Evolutionary conservation across 2,113 vertebrate species (phyloP), one percentile per base, ranked within the genome.

Genomic region (Pachyramphus minor): DNA sequence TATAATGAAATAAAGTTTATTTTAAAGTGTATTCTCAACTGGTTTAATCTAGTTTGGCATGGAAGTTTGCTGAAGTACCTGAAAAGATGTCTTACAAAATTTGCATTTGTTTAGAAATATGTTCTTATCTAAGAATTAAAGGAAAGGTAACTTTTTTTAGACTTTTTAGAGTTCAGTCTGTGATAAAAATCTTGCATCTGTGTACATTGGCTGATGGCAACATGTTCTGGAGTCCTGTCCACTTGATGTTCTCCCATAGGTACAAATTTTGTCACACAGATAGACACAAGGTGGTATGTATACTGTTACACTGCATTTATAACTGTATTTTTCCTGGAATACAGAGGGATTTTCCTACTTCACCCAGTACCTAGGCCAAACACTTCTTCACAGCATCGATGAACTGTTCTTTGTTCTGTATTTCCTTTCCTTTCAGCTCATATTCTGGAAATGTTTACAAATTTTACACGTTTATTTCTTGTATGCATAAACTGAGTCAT

Each of bases 341-440:
- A 59, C 25, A 27, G 30, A 73, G 62, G 68, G 19, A 28, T 88
- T 93, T 89, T 95, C 68, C 56, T 93, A 14, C 33, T 62, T 27
- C 39, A 30, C 24, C 12, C 16, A 67, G 58, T 62, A 28, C 30
- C 8, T 45, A 6, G 31, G 41, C 81, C 52, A 56, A 78, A 20
- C 12, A 18, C 14, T 59, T 92, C 56, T 41, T 66, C 45, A 33
- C 35, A 73, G 33, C 3, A 1, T 24, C 60, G 47, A 37, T 52
- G 11, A 89, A 15, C 55, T 44, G 27, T 91, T 82, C 45, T 85
- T 78, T 47, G 75, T 19, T 63, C 39, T 63, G 13, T 58, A 42
- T 81, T 89, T 56, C 31, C 22, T 67, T 39, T 91, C 30, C 24
- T 89, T 93, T 75, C 58, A 64, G 41, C 41, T 79, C 30, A 6